Conservation (phyloP, 2,113 vertebrate species). For the Platysteira castanea region DNA sequence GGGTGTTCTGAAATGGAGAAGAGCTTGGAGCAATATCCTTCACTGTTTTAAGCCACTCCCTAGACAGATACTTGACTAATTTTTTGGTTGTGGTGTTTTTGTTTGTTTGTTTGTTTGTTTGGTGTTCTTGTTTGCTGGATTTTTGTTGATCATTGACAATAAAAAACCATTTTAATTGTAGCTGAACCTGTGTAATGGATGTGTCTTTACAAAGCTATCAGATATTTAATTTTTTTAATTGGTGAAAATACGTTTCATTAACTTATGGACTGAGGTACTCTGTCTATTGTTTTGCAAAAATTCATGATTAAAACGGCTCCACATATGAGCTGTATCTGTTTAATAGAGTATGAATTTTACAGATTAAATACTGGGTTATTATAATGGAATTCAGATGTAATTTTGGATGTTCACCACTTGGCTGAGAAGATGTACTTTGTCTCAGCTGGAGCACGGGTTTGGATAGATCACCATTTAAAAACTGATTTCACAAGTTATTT, state of each 20-base stretch:
- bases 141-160: neutral
- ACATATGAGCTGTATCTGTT: neutral
- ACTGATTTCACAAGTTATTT: neutral
- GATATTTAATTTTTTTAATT: neutral
- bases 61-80: neutral
- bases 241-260: neutral
- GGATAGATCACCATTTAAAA: neutral
- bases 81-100: neutral
- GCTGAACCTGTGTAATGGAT: neutral
- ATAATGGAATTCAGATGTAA: neutral
- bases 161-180: neutral
- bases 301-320: neutral
- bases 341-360: neutral
- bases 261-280: neutral
- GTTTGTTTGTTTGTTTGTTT: neutral
- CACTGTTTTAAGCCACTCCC: neutral
- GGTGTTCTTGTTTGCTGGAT: neutral
- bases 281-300: neutral
- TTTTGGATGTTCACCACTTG: neutral
- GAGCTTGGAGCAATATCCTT: neutral
- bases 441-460: neutral
- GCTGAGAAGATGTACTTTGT: neutral
- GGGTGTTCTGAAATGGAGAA: neutral
- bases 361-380: neutral
- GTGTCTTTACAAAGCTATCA: neutral